Evolutionary conservation across 2,888 invertebrate genomes (phyloP).

Genomic region (Thyatira batis): DNA sequence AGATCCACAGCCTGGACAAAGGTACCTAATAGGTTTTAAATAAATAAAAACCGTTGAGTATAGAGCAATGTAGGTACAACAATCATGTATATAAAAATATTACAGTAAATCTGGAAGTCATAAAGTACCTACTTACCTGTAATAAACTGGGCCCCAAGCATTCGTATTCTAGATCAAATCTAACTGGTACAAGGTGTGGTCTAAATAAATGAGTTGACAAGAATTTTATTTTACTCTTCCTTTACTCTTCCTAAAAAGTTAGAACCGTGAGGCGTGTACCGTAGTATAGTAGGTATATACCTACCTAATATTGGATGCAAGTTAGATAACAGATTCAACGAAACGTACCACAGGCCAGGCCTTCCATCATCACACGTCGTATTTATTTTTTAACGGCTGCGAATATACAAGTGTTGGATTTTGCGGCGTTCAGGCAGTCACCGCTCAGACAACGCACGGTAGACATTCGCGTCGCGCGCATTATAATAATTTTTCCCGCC

Average conservation of each 20-base stretch:
- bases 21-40: too few relatives aligned
- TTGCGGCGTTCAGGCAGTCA: slow-evolving; percentile 70
- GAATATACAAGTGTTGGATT: slow-evolving; percentile 72
- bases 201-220: neutral
- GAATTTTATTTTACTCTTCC: too few relatives aligned
- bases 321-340: slow-evolving; percentile 68
- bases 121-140: too few relatives aligned
- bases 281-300: neutral
- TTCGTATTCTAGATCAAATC: neutral
- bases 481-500: slow-evolving; percentile 61
- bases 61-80: too few relatives aligned
- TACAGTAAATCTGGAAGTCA: too few relatives aligned
- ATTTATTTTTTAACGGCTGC: slow-evolving; percentile 75
- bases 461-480: slow-evolving; percentile 62
- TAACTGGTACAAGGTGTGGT: neutral
- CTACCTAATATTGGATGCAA: neutral
- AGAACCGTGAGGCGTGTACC: neutral
- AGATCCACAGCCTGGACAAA: too few relatives aligned
- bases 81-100: too few relatives aligned
- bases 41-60: too few relatives aligned
- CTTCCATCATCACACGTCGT: slow-evolving; percentile 70
- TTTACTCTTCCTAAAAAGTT: neutral
- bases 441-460: slow-evolving; percentile 66
- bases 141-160: neutral
- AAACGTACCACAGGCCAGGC: slow-evolving; percentile 47